These are phyloP conservation scores for Sebastes trivittatus DNA, from an alignment of 2,797 vertebrate species.

Conservation along the genomic window DNA sequence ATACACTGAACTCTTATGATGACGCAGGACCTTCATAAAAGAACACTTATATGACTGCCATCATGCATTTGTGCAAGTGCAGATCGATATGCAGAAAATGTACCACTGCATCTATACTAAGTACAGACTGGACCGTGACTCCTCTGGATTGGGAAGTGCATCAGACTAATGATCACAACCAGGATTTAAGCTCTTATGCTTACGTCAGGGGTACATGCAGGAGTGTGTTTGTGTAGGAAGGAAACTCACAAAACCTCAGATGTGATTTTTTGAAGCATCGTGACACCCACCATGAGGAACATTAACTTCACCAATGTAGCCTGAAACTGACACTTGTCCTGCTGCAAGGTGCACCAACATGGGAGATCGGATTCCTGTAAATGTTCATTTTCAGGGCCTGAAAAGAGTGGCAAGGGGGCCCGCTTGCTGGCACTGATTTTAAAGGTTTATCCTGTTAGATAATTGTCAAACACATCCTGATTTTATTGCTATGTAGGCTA, in stretches of 20 bases:
- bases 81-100: slow-evolving; percentile 48
- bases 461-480: background rate
- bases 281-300: background rate
- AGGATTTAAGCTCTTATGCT: slow-evolving; percentile 12
- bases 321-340: slow-evolving; percentile 22
- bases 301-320: slow-evolving; percentile 17
- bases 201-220: background rate
- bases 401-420: background rate
- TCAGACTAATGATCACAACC: slow-evolving; percentile 13
- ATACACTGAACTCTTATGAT: slow-evolving; percentile 18
- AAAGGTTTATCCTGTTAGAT: background rate
- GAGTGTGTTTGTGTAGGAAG: background rate
- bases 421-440: background rate
- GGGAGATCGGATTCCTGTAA: slow-evolving; percentile 27
- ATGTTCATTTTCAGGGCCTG: slow-evolving; percentile 36
- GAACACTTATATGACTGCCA: slow-evolving; percentile 29
- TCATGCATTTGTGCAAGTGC: slow-evolving; percentile 28
- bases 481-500: background rate
- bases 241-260: background rate
- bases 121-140: slow-evolving; percentile 16
- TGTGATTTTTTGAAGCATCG: slow-evolving; percentile 11
- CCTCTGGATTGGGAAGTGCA: slow-evolving; percentile 12
- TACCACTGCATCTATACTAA: background rate
- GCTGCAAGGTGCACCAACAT: slow-evolving; percentile 59
- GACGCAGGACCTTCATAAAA: slow-evolving; percentile 34